These are phyloP conservation scores for Bolborhynchus lineola DNA, from an alignment of 2,113 vertebrate species.

Conservation along the genomic window DNA sequence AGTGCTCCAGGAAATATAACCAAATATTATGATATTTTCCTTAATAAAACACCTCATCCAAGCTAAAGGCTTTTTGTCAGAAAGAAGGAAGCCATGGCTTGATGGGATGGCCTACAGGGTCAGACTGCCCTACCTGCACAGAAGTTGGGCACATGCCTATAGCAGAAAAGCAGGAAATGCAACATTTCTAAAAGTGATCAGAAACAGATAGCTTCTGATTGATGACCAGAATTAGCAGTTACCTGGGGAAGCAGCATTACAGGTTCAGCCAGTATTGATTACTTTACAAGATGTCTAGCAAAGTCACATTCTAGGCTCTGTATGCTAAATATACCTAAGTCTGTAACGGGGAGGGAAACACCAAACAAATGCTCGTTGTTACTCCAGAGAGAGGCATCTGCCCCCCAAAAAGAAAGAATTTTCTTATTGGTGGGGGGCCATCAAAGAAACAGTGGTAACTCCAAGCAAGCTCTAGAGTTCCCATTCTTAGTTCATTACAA, in stretches of 20 bases:
- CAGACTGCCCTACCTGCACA: neutral
- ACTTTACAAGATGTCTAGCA: neutral
- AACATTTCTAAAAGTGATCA: neutral
- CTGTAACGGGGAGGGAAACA: neutral
- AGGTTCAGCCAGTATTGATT: neutral
- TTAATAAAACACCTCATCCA: neutral
- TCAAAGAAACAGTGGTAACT: fast-evolving
- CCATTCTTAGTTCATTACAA: neutral
- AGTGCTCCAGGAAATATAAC: neutral
- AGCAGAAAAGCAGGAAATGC: neutral
- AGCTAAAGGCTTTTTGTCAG: neutral
- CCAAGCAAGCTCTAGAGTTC: neutral
- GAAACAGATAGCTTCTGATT: neutral
- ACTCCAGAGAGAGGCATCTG: neutral
- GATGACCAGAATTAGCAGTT: neutral
- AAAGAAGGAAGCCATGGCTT: neutral
- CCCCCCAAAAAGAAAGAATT: neutral
- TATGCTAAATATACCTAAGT: neutral
- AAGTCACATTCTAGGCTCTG: neutral
- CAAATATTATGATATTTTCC: neutral
- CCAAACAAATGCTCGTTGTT: neutral
- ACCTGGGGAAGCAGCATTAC: neutral
- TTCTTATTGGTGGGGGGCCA: neutral
- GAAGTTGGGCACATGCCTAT: neutral
- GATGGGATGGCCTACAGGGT: neutral